phyloP scores from a whole-genome alignment of 2,888 invertebrate species.

The Epistrophe grossulariae region DNA sequence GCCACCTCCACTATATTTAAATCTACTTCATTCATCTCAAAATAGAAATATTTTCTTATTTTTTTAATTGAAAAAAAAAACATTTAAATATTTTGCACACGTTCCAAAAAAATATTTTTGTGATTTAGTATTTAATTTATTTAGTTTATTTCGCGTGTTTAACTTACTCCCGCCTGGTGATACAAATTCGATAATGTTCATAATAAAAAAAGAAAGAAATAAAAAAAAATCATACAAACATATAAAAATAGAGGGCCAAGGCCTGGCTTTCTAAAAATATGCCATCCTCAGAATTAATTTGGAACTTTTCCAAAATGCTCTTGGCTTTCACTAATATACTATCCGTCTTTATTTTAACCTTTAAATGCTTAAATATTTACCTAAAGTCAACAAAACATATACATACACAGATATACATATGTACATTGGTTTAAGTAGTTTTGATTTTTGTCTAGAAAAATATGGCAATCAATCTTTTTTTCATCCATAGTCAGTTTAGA shows the following conservation, averaged over 20 bases:
- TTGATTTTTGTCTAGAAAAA: slow-evolving; percentile 26
- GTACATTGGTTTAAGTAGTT: background rate
- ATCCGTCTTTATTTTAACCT: background rate
- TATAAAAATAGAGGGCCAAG: slow-evolving; percentile 42
- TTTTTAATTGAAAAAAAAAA: slow-evolving; percentile 32
- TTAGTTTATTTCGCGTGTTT: slow-evolving; percentile 20
- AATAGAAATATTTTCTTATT: slow-evolving; percentile 56
- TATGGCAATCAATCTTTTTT: slow-evolving; percentile 67
- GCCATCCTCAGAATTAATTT: background rate
- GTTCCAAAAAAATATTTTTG: slow-evolving; percentile 44
- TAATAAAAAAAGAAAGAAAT: background rate
- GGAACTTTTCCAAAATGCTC: slow-evolving; percentile 35
- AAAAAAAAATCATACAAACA: background rate
- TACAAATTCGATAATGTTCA: background rate
- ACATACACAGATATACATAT: background rate
- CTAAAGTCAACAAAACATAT: slow-evolving; percentile 58
- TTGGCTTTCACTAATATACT: slow-evolving; percentile 49
- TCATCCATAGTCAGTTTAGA: slow-evolving; percentile 51
- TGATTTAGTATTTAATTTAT: slow-evolving; percentile 18
- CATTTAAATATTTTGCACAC: slow-evolving; percentile 68
- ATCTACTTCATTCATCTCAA: slow-evolving; percentile 35
- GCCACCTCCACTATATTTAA: slow-evolving; percentile 2
- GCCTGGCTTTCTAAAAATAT: slow-evolving; percentile 36
- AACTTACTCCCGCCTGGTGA: slow-evolving; percentile 8
- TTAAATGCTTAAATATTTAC: slow-evolving; percentile 36